Percentiles rank a stretch among this genome's conserved stretches.
These are phyloP conservation scores for Drosophila borborema DNA, from an alignment of 2,888 invertebrate species.

Conservation along the genomic window DNA sequence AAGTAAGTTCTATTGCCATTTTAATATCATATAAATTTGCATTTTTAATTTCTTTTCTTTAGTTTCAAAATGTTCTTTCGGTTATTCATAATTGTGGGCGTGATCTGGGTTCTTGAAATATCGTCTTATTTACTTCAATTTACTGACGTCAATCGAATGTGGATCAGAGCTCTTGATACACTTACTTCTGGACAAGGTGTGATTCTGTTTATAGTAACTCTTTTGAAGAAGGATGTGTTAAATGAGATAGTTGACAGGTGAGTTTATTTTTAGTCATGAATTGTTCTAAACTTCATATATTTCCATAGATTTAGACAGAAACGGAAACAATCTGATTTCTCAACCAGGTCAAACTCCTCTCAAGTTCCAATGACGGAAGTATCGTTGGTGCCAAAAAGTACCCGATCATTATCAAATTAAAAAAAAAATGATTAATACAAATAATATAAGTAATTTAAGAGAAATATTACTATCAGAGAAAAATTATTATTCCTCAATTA, in stretches of 20 bases:
- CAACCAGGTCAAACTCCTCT: not conserved
- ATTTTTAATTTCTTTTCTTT: constrained; percentile 1
- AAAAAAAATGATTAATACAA: not conserved
- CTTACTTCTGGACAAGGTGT: constrained; percentile 59
- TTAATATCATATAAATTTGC: too few relatives aligned
- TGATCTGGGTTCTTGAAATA: constrained; percentile 92
- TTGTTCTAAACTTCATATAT: not conserved
- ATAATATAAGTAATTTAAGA: too few relatives aligned
- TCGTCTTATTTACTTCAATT: constrained; percentile 87
- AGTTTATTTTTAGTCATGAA: constrained; percentile 1
- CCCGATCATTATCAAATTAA: not conserved
- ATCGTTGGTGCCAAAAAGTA: not conserved
- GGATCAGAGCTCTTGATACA: not conserved
- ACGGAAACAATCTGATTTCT: not conserved
- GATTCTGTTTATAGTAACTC: constrained; percentile 59
- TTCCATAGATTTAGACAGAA: constrained; percentile 11
- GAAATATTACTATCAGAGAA: too few relatives aligned
- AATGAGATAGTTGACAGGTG: constrained; percentile 48
- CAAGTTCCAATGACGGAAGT: constrained; percentile 5
- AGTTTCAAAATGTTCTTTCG: constrained; percentile 92
- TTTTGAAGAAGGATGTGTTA: constrained; percentile 52
- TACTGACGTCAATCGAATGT: accelerated
- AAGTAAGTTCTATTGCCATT: constrained; percentile 29
- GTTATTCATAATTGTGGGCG: constrained; percentile 93
- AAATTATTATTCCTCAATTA: too few relatives aligned